A percentile compares a stretch with the other conserved stretches of the same genome.
phyloP scores from a whole-genome alignment of 2,888 invertebrate species.

The Morpho achilles region DNA sequence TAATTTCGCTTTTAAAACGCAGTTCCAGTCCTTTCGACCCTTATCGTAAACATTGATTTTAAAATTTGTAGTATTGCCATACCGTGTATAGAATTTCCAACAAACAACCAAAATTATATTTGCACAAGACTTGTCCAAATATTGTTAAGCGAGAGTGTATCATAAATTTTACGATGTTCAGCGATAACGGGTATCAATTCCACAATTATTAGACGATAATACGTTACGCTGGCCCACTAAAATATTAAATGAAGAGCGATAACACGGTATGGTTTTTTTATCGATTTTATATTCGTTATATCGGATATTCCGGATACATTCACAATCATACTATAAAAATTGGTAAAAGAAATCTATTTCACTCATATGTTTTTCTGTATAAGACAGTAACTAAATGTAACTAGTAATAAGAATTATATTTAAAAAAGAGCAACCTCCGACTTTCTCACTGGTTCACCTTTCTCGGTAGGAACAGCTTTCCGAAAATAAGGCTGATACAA shows the following conservation, averaged over 20 bases:
- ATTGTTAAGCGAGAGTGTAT: conserved; percentile 50
- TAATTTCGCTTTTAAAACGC: no score
- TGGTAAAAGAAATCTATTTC: no score
- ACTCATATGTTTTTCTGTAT: no score
- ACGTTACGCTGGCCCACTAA: conserved; percentile 13
- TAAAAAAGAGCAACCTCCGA: no score
- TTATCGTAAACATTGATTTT: background rate
- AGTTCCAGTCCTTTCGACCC: no score
- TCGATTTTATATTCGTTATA: conserved; percentile 3
- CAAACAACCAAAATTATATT: conserved; percentile 47
- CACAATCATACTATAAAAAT: no score
- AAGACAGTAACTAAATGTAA: no score
- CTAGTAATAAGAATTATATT: no score
- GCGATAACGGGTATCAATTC: conserved; percentile 45
- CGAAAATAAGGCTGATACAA: no score
- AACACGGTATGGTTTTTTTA: conserved; percentile 6
- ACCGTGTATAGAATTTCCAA: background rate
- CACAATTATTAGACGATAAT: conserved; percentile 14
- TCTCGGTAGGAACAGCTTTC: no score
- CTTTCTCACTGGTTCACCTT: no score
- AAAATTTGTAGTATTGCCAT: background rate
- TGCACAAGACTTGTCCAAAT: conserved; percentile 58
- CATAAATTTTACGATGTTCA: conserved; percentile 63
- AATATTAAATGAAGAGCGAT: conserved; percentile 9
- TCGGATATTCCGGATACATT: background rate